Evolutionary conservation across 1,140 invertebrate genomes (phyloP), one percentile per base, ranked within the genome.

Genomic region (Drosophila kikkawai): DNA sequence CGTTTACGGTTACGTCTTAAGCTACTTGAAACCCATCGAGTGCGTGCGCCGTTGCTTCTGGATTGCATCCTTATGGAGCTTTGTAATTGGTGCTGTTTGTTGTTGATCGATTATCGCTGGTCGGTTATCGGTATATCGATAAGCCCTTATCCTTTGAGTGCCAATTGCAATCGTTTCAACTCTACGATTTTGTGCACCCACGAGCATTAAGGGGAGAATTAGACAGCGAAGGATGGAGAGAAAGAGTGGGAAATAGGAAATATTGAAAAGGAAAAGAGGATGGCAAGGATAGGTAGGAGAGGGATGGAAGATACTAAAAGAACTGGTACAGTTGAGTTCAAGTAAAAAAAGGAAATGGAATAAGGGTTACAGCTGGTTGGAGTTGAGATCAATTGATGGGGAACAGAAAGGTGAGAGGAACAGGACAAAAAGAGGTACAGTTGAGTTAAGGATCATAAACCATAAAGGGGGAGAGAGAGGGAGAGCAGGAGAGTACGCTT

Each of bases 171-270:
- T 69, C 63, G 69, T 29, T 58, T 65, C 17, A 60, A 65, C 55
- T 61, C 29, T 65, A 66, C 63, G 57, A 63, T 66, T 66, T 71
- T 19, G 70, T 73, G 70, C 70, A 60, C 67, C 70, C 67, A 73
- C 45, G 44, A 44, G 37, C 70, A 69, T 36, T 36, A 15, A 22
- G 22, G 22, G 22, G 39, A 19, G 19, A 37, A 36, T 71, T 71
- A 42, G 22, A 68, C n/a, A 60, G 61, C 32, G 11, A 50, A 12
- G 48, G 12, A 11, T 22, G 4, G 29, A 29, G 17, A 37, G 13
- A 13, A 17, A 37, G 29, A 19, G 41, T 58, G 9, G n/a, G 41
- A 47, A 32, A 4, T 11, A 55, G 36, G 8, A 22, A 15, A 42
- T n/a, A 71, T 29, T 29, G 26, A 29, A 29, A 3, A 8, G 36